Conservation (phyloP, 2,888 invertebrate genomes). For the Graphium colonna region DNA sequence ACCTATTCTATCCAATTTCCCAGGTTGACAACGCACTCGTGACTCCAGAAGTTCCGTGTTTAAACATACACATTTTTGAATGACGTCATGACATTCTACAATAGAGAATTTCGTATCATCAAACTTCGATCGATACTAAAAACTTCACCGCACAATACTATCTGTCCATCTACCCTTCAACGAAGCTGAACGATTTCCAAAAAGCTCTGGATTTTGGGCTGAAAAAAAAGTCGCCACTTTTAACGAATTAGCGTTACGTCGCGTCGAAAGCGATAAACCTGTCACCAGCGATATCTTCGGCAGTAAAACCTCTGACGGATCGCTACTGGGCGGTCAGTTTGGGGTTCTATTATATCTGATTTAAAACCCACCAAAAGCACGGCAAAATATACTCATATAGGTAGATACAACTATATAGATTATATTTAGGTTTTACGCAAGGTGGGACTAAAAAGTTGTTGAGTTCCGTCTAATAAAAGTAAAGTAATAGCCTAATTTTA, state of each 20-base stretch:
- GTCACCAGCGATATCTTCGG: constrained; percentile 49
- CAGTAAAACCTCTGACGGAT: constrained; percentile 63
- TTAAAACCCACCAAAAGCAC: too few species aligned
- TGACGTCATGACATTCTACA: too few species aligned
- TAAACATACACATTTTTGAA: too few species aligned
- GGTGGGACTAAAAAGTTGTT: background rate
- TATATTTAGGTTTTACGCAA: constrained; percentile 2
- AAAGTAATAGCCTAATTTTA: too few species aligned
- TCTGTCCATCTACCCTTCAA: background rate
- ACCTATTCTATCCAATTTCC: too few species aligned
- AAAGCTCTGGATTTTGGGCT: constrained; percentile 23
- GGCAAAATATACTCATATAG: too few species aligned
- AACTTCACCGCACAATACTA: too few species aligned
- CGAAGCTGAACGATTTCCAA: constrained; percentile 1
- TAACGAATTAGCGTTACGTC: constrained; percentile 41
- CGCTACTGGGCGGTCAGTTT: constrained; percentile 53
- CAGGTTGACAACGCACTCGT: too few species aligned
- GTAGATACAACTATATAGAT: too few species aligned
- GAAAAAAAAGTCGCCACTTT: constrained; percentile 34
- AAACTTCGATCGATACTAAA: too few species aligned
- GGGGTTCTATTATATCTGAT: constrained; percentile 31
- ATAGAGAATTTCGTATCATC: too few species aligned
- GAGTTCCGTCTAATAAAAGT: constrained; percentile 18
- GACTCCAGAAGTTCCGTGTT: too few species aligned
- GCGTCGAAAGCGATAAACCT: constrained; percentile 52